Conservation (phyloP, 2,888 invertebrate genomes). For the Capitulum mitella region DNA sequence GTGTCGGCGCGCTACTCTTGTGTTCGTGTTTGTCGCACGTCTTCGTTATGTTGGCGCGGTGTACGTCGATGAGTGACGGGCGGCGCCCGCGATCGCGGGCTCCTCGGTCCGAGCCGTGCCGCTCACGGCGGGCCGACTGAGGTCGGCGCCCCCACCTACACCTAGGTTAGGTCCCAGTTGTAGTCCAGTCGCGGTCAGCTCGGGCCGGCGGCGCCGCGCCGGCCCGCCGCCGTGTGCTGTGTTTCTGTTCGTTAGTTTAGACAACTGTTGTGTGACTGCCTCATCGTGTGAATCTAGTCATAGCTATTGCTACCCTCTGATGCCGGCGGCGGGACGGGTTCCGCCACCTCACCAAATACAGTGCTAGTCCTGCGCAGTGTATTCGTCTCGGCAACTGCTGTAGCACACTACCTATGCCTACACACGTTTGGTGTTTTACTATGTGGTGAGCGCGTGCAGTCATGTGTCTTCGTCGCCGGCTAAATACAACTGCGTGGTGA, state of each 20-base stretch:
- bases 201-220: not conserved
- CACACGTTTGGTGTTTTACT: conserved; percentile 10
- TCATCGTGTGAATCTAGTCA: conserved; percentile 10
- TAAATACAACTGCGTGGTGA: not conserved
- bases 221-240: not conserved
- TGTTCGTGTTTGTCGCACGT: not conserved
- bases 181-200: not conserved
- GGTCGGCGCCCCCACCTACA: not conserved
- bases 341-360: conserved; percentile 6
- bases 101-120: too few species aligned
- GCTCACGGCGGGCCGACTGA: too few species aligned
- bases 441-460: not conserved
- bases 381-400: conserved; percentile 18
- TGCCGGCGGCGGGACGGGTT: not conserved
- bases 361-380: not conserved
- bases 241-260: conserved; percentile 4
- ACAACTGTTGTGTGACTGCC: not conserved
- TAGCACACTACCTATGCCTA: conserved; percentile 20
- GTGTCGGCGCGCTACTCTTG: too few species aligned
- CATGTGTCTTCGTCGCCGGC: not conserved
- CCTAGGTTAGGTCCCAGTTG: not conserved
- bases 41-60: not conserved
- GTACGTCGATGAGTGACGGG: not conserved
- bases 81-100: not conserved
- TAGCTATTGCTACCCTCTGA: not conserved